Base-by-base conservation (phyloP, 2,888 invertebrate genomes). In the Heliconius cydno region DNA sequence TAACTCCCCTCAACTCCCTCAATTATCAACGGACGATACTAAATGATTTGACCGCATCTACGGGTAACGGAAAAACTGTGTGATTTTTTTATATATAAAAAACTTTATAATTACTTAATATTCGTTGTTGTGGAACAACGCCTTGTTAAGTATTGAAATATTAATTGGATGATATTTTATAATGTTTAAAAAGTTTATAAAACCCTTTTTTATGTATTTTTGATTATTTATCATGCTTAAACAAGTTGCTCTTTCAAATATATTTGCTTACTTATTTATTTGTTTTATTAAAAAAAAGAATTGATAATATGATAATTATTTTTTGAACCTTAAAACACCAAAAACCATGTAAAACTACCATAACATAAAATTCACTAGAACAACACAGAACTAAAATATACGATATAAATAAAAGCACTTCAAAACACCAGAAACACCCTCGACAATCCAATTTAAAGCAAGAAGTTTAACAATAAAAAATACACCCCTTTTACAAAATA, bases 401-500 rank as follows among this genome's bases (percentile, higher is more conserved):
- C 72, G 34, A 13, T 60, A 73, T 6, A 38, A 13, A 73, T 34
- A 73, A 73, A 15, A 25, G 34, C n/a, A n/a, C 25, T 34, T n/a
- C 7, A 60, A 63, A 68, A 68, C 28, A n/a, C 67, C 67, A 30
- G 68, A 15, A 63, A 76, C 72, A 78, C 30, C 60, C 57, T 78
- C 57, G 46, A 34, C 65, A 34, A 46, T 41, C 60, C 13, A 66
- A 75, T 72, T 76, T 67, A 68, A 22, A n/a, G 70, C 52, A 73
- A 76, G 72, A 79, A 78, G 67, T 28, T 68, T 74, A 65, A 65
- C 71, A 81, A 78, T 81, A 81, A 82, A 81, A 78, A 81, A 68
- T 67, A 71, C 63, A 67, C 60, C 79, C 80, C 80, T 71, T 74
- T 76, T 65, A 79, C 80, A 84, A 84, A 86, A 86, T 85, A 86